Percentiles rank a stretch among this genome's conserved stretches.
Evolutionary conservation across 1,140 invertebrate species (phyloP).

Genomic region (Lordiphosa mommai): DNA sequence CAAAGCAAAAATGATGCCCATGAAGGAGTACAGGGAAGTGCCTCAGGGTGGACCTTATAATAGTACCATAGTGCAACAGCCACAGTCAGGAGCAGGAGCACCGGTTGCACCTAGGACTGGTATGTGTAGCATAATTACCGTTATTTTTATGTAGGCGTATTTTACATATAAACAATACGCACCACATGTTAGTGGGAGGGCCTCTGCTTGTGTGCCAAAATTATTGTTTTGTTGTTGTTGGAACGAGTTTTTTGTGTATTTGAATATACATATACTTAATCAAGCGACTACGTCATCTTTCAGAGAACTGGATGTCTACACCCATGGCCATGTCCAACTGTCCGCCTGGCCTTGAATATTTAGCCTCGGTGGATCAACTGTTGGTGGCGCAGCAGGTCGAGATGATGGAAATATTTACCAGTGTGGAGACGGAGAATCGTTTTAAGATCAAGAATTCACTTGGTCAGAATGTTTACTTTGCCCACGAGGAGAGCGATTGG

Average conservation of each 20-base stretch:
- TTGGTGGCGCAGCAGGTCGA: constrained; percentile 93
- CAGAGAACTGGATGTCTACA: constrained; percentile 64
- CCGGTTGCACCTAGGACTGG: constrained; percentile 8
- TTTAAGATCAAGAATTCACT: constrained; percentile 87
- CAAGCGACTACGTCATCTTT: constrained; percentile 1
- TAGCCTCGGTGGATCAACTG: constrained; percentile 92
- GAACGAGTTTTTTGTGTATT: background rate
- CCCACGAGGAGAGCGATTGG: constrained; percentile 90
- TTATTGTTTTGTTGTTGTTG: constrained; percentile 6
- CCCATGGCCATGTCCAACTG: constrained; percentile 84
- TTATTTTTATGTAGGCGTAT: constrained; percentile 3
- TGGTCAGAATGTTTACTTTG: constrained; percentile 90
- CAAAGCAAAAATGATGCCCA: constrained; percentile 44
- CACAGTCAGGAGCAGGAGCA: constrained; percentile 5
- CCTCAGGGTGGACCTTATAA: constrained; percentile 44
- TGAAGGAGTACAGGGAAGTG: constrained; percentile 61
- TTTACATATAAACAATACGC: background rate
- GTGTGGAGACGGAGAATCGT: constrained; percentile 92
- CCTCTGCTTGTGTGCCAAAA: no score
- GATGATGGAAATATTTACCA: constrained; percentile 87
- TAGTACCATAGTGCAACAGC: constrained; percentile 30
- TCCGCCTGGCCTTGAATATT: constrained; percentile 94
- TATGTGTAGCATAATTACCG: constrained; percentile 14
- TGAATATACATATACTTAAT: background rate
- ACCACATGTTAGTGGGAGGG: background rate